A percentile compares a stretch with the other conserved stretches of the same genome.
phyloP scores from a whole-genome alignment of 1,140 invertebrate genomes.

The Achroia grisella region DNA sequence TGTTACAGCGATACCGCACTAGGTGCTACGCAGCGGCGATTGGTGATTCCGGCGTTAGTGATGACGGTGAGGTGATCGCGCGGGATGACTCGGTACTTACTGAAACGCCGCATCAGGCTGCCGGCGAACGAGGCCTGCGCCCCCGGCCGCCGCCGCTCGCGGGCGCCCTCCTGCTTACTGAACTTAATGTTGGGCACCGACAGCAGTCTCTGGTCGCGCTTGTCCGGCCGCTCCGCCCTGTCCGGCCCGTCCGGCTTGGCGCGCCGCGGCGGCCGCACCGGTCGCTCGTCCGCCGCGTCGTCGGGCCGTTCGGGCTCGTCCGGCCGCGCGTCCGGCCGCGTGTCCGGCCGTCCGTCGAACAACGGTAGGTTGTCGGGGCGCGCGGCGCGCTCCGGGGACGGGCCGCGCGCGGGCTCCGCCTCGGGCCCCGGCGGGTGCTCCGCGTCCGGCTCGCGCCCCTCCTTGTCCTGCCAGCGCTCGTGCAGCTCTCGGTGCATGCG shows the following conservation, averaged over 20 bases:
- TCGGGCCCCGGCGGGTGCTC: constrained; percentile 3
- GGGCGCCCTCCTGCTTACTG: constrained; percentile 49
- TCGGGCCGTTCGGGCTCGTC: constrained; percentile 47
- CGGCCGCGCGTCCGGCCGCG: constrained; percentile 59
- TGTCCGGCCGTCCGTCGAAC: constrained; percentile 60
- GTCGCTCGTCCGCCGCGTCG: constrained; percentile 54
- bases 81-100: constrained; percentile 79
- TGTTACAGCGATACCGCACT: constrained; percentile 22
- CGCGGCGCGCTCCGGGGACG: constrained; percentile 64
- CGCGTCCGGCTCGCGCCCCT: constrained; percentile 16
- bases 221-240: constrained; percentile 71
- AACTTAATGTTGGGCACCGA: constrained; percentile 86
- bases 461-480: constrained; percentile 48
- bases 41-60: too few relatives aligned
- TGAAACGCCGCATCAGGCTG: constrained; percentile 86
- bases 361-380: constrained; percentile 75
- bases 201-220: constrained; percentile 71
- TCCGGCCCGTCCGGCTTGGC: constrained; percentile 38
- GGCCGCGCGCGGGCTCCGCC: constrained; percentile 18
- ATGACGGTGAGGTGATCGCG: constrained; percentile 5
- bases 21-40: constrained; percentile 28
- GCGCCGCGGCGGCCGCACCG: constrained; percentile 67
- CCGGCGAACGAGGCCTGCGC: constrained; percentile 77
- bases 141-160: constrained; percentile 56
- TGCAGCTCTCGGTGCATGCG: constrained; percentile 61